Evolutionary conservation across 2,888 invertebrate genomes (phyloP), one percentile per base, ranked within the genome.

Genomic region (Xanthia togata): DNA sequence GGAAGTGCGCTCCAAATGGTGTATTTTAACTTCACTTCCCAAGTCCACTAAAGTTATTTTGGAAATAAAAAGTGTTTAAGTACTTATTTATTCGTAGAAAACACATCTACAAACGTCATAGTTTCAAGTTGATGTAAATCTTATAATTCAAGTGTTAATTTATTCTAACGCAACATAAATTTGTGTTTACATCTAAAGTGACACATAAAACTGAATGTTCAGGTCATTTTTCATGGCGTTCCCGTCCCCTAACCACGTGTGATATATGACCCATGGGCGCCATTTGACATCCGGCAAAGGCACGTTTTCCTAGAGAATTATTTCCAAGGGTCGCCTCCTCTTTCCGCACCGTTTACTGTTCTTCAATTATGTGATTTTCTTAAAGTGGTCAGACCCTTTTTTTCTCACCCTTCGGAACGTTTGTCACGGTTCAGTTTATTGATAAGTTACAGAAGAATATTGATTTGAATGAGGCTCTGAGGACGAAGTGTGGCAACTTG

Each of bases 301-400:
- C 94, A 93, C 93, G 93, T 93, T 93, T 91, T 87, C 87, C 85
- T 91, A 90, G 89, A 89, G 90, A 92, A 93, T 93, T 92, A 93
- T 93, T 92, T 92, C 90, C 84, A 87, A 91, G 93, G 93, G 93
- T 87, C 88, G 88, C 90, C 92, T 93, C 93, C 92, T 92, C 95
- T 96, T 96, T 92, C 94, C 96, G 95, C 95, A 91, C 93, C 96
- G 96, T 95, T 96, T 95, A 94, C 94, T 95, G 94, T 95, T 95
- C 96, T 95, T 94, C 96, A 96, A 96, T 96, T 96, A 96, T 95
- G 95, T 95, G 95, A 96, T 96, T 96, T 96, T 95, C 94, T 95
- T 93, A 94, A 96, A 96, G 95, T 95, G 95, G 95, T 94, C 91
- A 93, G 94, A 91, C 92, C 93, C 91, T 93, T 95, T 88, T 91